Conservation (phyloP, 2,888 invertebrate genomes). For the Bruchidius siliquastri region DNA sequence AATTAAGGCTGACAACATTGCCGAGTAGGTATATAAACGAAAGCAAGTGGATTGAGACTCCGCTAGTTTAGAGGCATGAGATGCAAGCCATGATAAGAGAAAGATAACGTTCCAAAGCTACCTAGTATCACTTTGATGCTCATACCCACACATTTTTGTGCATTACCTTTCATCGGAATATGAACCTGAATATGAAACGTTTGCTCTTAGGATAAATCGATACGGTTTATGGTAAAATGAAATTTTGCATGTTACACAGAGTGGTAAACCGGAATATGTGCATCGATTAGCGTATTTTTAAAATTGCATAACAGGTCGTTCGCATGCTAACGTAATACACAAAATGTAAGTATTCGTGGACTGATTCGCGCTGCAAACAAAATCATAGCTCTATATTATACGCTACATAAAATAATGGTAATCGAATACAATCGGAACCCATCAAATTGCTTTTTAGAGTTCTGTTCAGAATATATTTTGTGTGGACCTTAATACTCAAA, state of each 20-base stretch:
- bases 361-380: background rate
- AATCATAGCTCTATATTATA: background rate
- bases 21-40: no score
- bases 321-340: background rate
- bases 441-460: background rate
- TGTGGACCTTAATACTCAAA: no score
- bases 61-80: no score
- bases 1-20: no score
- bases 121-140: no score
- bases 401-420: background rate
- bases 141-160: background rate
- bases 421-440: background rate
- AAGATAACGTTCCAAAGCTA: no score
- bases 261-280: background rate
- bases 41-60: no score
- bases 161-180: background rate
- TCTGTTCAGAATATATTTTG: no score
- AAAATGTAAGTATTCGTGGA: background rate
- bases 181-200: background rate
- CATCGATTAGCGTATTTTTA: constrained; percentile 8
- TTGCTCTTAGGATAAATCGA: background rate
- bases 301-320: background rate
- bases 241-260: background rate
- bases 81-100: no score
- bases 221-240: background rate